phyloP scores from a whole-genome alignment of 2,888 invertebrate species.

The Thera britannica region DNA sequence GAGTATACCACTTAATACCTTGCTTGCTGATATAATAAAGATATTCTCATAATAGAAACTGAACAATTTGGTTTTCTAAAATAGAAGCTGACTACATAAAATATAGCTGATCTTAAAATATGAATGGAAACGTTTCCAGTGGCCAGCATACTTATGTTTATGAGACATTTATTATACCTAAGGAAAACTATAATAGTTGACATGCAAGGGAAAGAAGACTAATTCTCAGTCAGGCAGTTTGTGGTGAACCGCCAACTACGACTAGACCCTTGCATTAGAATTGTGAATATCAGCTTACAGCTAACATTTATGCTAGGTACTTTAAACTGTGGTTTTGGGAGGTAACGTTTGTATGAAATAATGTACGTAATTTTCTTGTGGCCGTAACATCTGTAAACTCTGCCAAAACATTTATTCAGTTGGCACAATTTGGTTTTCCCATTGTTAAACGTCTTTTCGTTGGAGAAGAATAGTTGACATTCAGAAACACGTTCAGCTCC shows the following conservation, averaged over 20 bases:
- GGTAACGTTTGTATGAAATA: slow-evolving; percentile 16
- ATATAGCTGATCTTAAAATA: slow-evolving; percentile 35
- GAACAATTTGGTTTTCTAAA: slow-evolving; percentile 6
- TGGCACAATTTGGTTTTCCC: slow-evolving; percentile 7
- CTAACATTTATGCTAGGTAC: slow-evolving; percentile 42
- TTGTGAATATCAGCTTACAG: slow-evolving; percentile 57
- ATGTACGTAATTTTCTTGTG: neutral
- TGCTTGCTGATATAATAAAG: neutral
- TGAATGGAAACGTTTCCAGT: slow-evolving; percentile 34
- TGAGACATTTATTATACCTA: slow-evolving; percentile 42
- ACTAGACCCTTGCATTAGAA: slow-evolving; percentile 53
- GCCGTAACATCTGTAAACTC: slow-evolving; percentile 13
- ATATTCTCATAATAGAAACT: neutral
- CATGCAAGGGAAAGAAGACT: slow-evolving; percentile 66
- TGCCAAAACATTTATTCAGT: slow-evolving; percentile 17
- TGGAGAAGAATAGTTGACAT: slow-evolving; percentile 14
- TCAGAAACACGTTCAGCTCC: slow-evolving; percentile 4
- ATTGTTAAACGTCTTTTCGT: slow-evolving; percentile 10
- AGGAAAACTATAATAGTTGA: slow-evolving; percentile 51
- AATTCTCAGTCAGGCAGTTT: slow-evolving; percentile 58
- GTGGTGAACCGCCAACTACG: slow-evolving; percentile 68
- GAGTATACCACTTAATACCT: too few relatives aligned
- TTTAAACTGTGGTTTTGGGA: slow-evolving; percentile 23
- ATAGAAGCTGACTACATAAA: slow-evolving; percentile 25
- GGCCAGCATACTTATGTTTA: slow-evolving; percentile 39